Evolutionary conservation across 2,113 vertebrate genomes (phyloP).

Genomic region (Calypte anna): DNA sequence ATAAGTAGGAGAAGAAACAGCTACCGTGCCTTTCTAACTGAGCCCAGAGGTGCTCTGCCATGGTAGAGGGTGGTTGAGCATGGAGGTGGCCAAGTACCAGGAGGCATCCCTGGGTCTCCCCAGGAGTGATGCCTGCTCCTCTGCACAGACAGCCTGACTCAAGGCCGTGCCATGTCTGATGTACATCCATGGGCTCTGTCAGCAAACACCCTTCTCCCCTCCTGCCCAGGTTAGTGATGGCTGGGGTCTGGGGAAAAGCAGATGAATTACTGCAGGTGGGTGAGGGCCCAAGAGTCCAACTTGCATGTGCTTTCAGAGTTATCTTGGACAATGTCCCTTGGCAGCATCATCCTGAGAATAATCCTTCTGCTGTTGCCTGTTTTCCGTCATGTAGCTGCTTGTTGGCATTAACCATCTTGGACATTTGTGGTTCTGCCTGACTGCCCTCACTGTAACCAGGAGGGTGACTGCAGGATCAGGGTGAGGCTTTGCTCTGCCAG

Average conservation of each 20-base stretch:
- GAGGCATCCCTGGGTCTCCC: neutral
- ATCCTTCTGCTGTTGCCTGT: neutral
- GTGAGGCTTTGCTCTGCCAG: neutral
- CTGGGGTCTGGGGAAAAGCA: neutral
- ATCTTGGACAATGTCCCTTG: neutral
- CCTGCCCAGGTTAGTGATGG: neutral
- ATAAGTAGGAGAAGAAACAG: neutral
- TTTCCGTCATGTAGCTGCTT: neutral
- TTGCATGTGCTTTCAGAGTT: neutral
- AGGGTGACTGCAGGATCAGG: neutral
- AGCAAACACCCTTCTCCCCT: neutral
- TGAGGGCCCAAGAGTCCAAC: neutral
- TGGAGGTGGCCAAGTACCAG: neutral
- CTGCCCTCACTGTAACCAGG: neutral
- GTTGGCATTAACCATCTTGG: neutral
- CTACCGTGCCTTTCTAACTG: neutral
- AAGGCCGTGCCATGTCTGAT: fast-evolving
- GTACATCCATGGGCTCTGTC: fast-evolving
- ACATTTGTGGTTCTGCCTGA: neutral
- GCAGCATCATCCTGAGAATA: neutral
- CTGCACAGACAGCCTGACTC: neutral
- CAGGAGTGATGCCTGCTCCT: fast-evolving
- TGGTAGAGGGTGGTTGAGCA: neutral
- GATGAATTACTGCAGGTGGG: neutral
- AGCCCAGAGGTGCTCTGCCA: neutral